Evolutionary conservation across 2,797 vertebrate genomes (phyloP), one percentile per base, ranked within the genome.

Genomic region (Sebastes umbrosus): DNA sequence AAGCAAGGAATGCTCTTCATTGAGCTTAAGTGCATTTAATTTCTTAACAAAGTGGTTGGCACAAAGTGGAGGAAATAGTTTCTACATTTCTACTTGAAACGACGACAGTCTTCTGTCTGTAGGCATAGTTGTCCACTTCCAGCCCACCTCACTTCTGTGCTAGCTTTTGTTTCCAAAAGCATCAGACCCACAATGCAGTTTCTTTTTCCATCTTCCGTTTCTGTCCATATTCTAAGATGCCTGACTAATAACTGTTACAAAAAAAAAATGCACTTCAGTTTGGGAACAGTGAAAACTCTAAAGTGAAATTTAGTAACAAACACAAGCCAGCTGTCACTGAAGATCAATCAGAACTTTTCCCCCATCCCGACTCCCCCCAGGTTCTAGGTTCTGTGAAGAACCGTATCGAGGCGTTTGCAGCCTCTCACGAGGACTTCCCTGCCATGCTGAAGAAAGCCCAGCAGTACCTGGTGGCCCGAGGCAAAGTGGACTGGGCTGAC

Each of bases 361-460:
- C 67, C 67, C 3, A 27, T 12, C 14, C 3, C 0, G 3, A 24
- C 39, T 62, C 13, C 5, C 57, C 12, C 3, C 90, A 99, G 98
- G 98, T 99, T 54, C 95, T 99, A 69, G 98, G 98, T 85, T 97
- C 97, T 0, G 97, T 99, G 87, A 99, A 99, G 96, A 98, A 98
- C 92, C 98, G 97, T 71, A 99, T 99, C 0, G 98, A 99, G 92
- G 95, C 89, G 1, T 99, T 99, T 13, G 98, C 98, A 0, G 96
- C 97, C 70, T 94, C 95, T 43, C 98, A 98, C 32, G 97, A 98
- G 77, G 98, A 99, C 72, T 99, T 99, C 80, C 97, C 98, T 0
- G 89, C 93, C 1, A 96, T 99, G 94, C 95, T 99, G 84, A 97
- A 93, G 91, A 98, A 97, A 84, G 98, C 98, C 73, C 98, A 97